phyloP scores from a whole-genome alignment of 2,888 invertebrate genomes.

The Cantharis lateralis region DNA sequence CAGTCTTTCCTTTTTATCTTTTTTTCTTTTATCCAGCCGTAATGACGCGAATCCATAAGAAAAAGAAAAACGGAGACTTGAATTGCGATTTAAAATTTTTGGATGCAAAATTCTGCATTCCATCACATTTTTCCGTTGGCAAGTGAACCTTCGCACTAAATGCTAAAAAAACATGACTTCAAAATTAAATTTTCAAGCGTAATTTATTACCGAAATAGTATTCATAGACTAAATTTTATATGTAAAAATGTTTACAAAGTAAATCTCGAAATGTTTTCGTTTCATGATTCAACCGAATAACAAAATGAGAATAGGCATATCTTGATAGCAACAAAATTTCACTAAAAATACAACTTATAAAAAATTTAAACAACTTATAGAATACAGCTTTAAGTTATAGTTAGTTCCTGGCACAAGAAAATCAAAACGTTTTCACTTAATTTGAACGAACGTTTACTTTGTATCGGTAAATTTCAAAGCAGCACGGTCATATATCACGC shows the following conservation, averaged over 20 bases:
- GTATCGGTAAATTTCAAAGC: conserved; percentile 9
- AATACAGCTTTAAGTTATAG: not conserved
- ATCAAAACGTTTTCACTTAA: conserved; percentile 1
- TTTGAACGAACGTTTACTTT: conserved; percentile 6
- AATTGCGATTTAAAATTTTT: too few relatives aligned
- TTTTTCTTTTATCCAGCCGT: too few relatives aligned
- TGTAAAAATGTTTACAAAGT: not conserved
- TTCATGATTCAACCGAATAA: not conserved
- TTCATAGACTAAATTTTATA: not conserved
- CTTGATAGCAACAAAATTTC: not conserved
- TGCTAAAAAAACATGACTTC: too few relatives aligned
- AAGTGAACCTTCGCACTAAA: too few relatives aligned
- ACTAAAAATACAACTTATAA: not conserved
- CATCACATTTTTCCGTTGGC: too few relatives aligned
- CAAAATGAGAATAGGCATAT: not conserved
- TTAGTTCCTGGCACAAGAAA: not conserved
- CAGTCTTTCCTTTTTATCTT: too few relatives aligned
- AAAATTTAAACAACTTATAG: not conserved
- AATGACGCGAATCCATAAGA: too few relatives aligned
- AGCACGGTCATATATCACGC: conserved; percentile 9
- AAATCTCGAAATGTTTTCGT: not conserved
- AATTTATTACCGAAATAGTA: not conserved
- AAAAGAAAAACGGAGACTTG: too few relatives aligned
- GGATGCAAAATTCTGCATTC: too few relatives aligned
- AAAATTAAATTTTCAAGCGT: too few relatives aligned